A percentile compares a stretch with the other conserved stretches of the same genome.
phyloP scores from a whole-genome alignment of 2,113 vertebrate genomes.

The Abramis brama region DNA sequence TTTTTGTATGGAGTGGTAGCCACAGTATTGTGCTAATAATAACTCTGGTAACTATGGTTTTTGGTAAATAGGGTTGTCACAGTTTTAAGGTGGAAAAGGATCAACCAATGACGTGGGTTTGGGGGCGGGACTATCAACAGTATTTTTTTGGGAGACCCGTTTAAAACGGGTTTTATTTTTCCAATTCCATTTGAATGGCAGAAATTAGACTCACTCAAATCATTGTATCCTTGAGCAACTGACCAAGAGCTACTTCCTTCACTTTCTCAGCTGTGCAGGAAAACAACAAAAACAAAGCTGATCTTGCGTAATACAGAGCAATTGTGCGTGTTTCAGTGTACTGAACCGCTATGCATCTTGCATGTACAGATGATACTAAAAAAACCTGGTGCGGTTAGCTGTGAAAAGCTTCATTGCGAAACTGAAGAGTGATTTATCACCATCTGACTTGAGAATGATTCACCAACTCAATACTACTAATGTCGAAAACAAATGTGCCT shows the following conservation, averaged over 20 bases:
- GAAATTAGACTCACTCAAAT: not conserved
- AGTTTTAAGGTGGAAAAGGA: not conserved
- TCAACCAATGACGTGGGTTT: not conserved
- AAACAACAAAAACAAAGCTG: not conserved
- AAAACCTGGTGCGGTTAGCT: not conserved
- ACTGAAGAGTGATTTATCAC: not conserved
- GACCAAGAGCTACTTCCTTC: not conserved
- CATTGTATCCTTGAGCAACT: not conserved
- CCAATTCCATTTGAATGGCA: not conserved
- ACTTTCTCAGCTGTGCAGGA: not conserved
- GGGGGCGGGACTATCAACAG: not conserved
- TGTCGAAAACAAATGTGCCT: not conserved
- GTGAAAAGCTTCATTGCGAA: not conserved
- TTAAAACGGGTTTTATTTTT: not conserved
- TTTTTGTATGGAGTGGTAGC: not conserved
- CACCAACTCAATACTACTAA: constrained; percentile 31
- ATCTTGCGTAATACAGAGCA: not conserved
- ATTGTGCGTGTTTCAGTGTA: not conserved
- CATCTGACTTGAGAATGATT: not conserved
- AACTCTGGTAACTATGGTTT: not conserved
- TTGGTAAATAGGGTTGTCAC: not conserved
- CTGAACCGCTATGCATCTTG: not conserved
- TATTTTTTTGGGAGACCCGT: not conserved
- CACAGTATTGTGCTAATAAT: not conserved
- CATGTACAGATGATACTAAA: not conserved